Evolutionary conservation across 2,113 vertebrate genomes (phyloP).

Genomic region (Eulacestoma nigropectus): DNA sequence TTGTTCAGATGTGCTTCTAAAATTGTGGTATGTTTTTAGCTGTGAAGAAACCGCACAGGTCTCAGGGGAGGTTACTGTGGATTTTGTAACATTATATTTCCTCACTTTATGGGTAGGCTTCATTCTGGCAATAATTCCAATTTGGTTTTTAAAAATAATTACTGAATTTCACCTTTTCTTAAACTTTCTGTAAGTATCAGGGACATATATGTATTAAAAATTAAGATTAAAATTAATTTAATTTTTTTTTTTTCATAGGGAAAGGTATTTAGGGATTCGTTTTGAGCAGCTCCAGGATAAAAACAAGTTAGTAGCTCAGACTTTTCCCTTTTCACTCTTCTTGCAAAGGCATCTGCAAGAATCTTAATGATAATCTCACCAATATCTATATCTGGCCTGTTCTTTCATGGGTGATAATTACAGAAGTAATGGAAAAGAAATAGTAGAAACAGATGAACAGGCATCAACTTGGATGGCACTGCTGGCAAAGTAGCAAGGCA

Average conservation of each 20-base stretch:
- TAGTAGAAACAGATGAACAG: not conserved
- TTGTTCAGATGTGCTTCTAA: not conserved
- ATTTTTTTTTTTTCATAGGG: not conserved
- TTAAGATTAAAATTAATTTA: not conserved
- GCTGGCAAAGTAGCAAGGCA: not conserved
- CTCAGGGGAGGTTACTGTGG: not conserved
- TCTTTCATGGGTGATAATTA: conserved; percentile 18
- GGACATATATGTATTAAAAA: not conserved
- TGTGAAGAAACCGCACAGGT: not conserved
- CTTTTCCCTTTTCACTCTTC: not conserved
- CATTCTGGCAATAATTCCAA: not conserved
- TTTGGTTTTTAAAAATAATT: not conserved
- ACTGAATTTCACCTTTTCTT: not conserved
- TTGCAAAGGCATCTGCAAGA: not conserved
- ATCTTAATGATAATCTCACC: not conserved
- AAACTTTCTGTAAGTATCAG: not conserved
- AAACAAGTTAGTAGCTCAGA: not conserved
- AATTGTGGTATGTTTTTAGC: not conserved
- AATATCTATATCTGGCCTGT: not conserved
- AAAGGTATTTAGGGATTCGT: not conserved
- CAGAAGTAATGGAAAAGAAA: not conserved
- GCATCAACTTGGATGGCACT: not conserved
- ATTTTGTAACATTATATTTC: not conserved
- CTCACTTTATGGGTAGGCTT: not conserved
- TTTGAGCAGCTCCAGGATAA: not conserved